Evolutionary conservation across 2,888 invertebrate species (phyloP).

Genomic region (Drosophila monieri): DNA sequence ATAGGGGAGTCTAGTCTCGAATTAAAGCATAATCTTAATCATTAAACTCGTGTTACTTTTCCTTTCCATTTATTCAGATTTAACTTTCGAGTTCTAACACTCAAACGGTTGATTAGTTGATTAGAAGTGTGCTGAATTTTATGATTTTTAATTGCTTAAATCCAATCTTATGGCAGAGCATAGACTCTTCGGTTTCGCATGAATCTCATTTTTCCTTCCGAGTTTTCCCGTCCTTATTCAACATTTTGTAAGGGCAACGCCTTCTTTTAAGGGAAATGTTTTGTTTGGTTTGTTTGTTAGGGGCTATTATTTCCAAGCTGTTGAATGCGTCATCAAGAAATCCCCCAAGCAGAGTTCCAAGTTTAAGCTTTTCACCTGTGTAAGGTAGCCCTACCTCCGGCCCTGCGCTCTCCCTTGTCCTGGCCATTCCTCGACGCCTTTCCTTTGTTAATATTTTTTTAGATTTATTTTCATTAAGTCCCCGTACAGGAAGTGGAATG

Average conservation of each 20-base stretch:
- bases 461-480: conserved; percentile 61
- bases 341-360: conserved; percentile 36
- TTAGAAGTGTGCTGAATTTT: neutral
- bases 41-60: no score
- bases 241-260: conserved; percentile 29
- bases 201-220: neutral
- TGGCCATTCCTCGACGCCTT: conserved; percentile 46
- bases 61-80: no score
- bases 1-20: no score
- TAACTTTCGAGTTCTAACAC: no score
- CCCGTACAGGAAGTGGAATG: conserved; percentile 64
- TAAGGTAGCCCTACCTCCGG: neutral
- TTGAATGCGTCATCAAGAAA: conserved; percentile 68
- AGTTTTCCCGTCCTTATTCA: conserved; percentile 11
- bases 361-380: conserved; percentile 50
- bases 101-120: no score
- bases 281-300: conserved; percentile 43
- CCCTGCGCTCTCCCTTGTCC: conserved; percentile 19
- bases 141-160: neutral
- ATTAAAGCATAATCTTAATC: no score
- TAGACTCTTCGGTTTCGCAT: neutral
- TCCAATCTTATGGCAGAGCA: neutral
- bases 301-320: conserved; percentile 74
- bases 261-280: conserved; percentile 24
- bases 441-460: conserved; percentile 56